A percentile compares a stretch with the other conserved stretches of the same genome.
phyloP scores from a whole-genome alignment of 2,888 invertebrate genomes.

The Elmis aenea region DNA sequence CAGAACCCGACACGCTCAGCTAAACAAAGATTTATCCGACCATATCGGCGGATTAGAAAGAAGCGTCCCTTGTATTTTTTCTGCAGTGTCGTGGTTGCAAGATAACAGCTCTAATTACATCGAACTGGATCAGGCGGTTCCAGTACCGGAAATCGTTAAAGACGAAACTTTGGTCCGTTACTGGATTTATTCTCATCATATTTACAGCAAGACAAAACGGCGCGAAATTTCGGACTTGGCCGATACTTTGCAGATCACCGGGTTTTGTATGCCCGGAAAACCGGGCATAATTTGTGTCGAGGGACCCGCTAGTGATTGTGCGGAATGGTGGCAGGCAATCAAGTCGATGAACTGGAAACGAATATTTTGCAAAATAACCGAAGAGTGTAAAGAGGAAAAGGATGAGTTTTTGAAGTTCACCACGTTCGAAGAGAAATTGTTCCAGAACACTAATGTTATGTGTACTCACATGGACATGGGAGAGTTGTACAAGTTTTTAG shows the following conservation, averaged over 20 bases:
- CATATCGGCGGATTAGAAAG: conserved; percentile 53
- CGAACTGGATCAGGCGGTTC: conserved; percentile 11
- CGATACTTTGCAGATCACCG: conserved; percentile 66
- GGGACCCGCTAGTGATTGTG: conserved; percentile 66
- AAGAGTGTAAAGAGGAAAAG: conserved; percentile 48
- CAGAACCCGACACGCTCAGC: conserved; percentile 55
- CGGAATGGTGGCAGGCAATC: conserved; percentile 78
- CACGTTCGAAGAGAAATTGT: conserved; percentile 63
- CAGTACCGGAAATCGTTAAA: conserved; percentile 15
- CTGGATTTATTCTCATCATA: conserved; percentile 95
- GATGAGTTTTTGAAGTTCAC: conserved; percentile 55
- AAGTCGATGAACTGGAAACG: conserved; percentile 82
- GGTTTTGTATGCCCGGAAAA: conserved; percentile 86
- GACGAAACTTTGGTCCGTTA: conserved; percentile 53
- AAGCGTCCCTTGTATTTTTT: conserved; percentile 70
- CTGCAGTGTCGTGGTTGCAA: conserved; percentile 75
- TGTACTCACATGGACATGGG: conserved; percentile 71
- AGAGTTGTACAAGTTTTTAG: conserved; percentile 69
- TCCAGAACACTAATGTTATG: conserved; percentile 45
- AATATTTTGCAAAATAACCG: conserved; percentile 69
- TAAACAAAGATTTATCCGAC: conserved; percentile 57
- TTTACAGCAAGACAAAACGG: conserved; percentile 82
- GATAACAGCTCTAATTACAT: conserved; percentile 55
- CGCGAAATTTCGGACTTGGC: conserved; percentile 71
- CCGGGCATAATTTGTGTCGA: conserved; percentile 93